Percentiles rank a stretch among this genome's conserved stretches.
These are phyloP conservation scores for Pollenia angustigena DNA, from an alignment of 2,888 invertebrate genomes.

Conservation along the genomic window DNA sequence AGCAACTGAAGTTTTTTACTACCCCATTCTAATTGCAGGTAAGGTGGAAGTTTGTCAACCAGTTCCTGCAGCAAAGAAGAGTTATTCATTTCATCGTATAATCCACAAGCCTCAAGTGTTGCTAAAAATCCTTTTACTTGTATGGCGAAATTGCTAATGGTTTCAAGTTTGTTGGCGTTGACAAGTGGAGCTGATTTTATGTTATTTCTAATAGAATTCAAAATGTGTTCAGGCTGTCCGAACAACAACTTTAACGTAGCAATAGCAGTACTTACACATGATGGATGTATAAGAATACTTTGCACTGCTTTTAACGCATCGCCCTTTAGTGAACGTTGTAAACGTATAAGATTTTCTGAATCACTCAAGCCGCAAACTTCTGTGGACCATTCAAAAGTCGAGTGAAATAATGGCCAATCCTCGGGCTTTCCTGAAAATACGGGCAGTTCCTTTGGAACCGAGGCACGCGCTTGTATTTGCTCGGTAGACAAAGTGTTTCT, in stretches of 20 bases:
- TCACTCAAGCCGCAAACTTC: slow-evolving; percentile 60
- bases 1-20: slow-evolving; percentile 4
- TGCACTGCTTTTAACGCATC: slow-evolving; percentile 42
- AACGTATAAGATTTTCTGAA: slow-evolving; percentile 61
- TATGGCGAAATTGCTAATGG: slow-evolving; percentile 48
- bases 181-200: slow-evolving; percentile 41
- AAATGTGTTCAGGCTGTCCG: slow-evolving; percentile 34
- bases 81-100: slow-evolving; percentile 53
- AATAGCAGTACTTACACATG: slow-evolving; percentile 48
- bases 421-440: slow-evolving; percentile 53
- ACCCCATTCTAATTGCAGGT: slow-evolving; percentile 36
- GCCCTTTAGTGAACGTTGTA: slow-evolving; percentile 50
- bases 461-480: slow-evolving; percentile 32
- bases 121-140: slow-evolving; percentile 44
- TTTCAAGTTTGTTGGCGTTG: slow-evolving; percentile 47
- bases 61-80: slow-evolving; percentile 47
- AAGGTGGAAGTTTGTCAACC: slow-evolving; percentile 37
- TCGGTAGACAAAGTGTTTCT: not conserved
- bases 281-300: slow-evolving; percentile 57
- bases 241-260: slow-evolving; percentile 37
- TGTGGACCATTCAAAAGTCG: slow-evolving; percentile 64
- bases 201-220: slow-evolving; percentile 33
- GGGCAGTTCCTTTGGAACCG: slow-evolving; percentile 57
- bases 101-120: slow-evolving; percentile 45
- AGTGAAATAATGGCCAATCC: slow-evolving; percentile 65